A percentile compares a stretch with the other conserved stretches of the same genome.
phyloP scores from a whole-genome alignment of 2,797 vertebrate species.

The Falco novaeseelandiae region DNA sequence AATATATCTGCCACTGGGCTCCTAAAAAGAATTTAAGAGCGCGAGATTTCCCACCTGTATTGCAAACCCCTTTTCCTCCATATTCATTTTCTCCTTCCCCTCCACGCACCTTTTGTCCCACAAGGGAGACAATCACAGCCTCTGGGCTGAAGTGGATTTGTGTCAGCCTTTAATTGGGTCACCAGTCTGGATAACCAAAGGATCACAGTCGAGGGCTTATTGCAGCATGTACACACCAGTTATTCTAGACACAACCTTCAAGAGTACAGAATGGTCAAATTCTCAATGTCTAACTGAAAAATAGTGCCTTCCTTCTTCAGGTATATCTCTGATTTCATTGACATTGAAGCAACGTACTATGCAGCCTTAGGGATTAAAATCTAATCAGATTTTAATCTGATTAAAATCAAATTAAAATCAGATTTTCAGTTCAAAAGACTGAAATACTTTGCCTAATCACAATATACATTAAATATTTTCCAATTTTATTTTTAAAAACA shows the following conservation, averaged over 20 bases:
- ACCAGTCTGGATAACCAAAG: background rate
- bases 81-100: background rate
- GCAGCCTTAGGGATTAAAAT: background rate
- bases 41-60: background rate
- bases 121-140: background rate
- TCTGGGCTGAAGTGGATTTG: background rate
- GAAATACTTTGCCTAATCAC: background rate
- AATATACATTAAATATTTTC: background rate
- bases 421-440: background rate
- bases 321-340: background rate
- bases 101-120: background rate
- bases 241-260: background rate
- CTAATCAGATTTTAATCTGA: too few species aligned
- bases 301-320: background rate
- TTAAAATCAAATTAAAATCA: too few species aligned
- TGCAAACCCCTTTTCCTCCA: background rate
- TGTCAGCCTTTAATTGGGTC: background rate
- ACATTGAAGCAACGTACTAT: background rate
- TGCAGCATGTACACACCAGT: background rate
- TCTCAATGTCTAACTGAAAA: background rate
- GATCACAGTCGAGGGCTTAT: background rate
- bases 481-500: background rate
- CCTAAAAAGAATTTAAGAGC: background rate
- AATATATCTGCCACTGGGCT: background rate
- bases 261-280: background rate